Evolutionary conservation across 2,797 vertebrate species (phyloP).

Genomic region (Ambastaia sidthimunki): DNA sequence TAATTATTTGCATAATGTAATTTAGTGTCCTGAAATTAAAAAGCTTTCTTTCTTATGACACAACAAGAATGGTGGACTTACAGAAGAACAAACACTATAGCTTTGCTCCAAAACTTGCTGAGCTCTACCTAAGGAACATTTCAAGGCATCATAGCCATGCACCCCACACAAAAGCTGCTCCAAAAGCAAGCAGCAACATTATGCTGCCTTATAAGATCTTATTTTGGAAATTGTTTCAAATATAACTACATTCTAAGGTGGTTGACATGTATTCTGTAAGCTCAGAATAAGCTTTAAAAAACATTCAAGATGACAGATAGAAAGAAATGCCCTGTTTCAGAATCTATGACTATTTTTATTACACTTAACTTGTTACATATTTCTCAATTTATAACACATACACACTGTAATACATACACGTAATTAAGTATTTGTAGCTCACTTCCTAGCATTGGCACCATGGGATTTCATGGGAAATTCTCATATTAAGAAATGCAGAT

Average conservation of each 20-base stretch:
- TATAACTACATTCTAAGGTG: too few species aligned
- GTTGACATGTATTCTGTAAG: too few species aligned
- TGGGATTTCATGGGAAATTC: not conserved
- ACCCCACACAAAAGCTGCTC: not conserved
- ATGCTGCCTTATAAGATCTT: not conserved
- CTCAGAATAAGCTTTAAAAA: too few species aligned
- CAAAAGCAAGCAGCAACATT: not conserved
- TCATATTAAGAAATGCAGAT: conserved; percentile 1
- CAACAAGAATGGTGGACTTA: not conserved
- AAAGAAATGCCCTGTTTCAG: too few species aligned
- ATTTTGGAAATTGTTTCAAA: too few species aligned
- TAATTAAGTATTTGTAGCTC: not conserved
- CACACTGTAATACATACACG: not conserved
- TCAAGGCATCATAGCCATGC: not conserved
- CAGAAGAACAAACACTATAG: not conserved
- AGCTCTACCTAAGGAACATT: not conserved
- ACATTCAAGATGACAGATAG: too few species aligned
- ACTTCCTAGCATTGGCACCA: not conserved
- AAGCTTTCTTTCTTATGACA: not conserved
- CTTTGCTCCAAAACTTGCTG: not conserved
- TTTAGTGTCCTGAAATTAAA: not conserved
- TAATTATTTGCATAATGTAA: conserved; percentile 4
- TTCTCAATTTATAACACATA: not conserved
- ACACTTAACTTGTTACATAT: not conserved
- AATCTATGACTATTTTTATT: not conserved